These are phyloP conservation scores for Nyleta sp. DNA, from an alignment of 2,888 invertebrate genomes.

Conservation along the genomic window DNA sequence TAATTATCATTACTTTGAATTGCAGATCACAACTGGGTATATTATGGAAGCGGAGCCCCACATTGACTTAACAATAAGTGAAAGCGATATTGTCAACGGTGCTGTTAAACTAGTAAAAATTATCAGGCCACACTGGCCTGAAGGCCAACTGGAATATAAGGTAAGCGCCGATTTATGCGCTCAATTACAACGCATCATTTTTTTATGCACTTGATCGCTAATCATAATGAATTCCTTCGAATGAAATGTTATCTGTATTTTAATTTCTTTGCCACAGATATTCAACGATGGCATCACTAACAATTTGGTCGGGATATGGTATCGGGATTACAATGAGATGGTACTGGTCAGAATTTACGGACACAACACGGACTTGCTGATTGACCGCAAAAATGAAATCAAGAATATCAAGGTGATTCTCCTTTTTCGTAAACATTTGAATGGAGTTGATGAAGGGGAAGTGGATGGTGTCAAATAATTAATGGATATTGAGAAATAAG, in stretches of 20 bases:
- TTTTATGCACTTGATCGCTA: no score
- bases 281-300: conserved; percentile 98
- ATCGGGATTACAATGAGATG: conserved; percentile 85
- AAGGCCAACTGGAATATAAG: conserved; percentile 87
- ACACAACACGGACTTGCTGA: conserved; percentile 95
- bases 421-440: no score
- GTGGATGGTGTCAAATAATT: no score
- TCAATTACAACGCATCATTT: no score
- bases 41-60: conserved; percentile 75
- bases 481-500: no score
- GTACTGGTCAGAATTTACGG: conserved; percentile 96
- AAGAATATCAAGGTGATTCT: conserved; percentile 81
- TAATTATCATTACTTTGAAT: no score
- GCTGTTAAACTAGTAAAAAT: conserved; percentile 87
- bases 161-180: conserved; percentile 81
- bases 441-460: no score
- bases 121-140: conserved; percentile 89
- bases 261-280: no score
- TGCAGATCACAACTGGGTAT: conserved; percentile 18
- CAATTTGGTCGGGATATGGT: conserved; percentile 89
- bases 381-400: conserved; percentile 93
- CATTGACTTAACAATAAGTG: conserved; percentile 86
- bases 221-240: no score
- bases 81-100: conserved; percentile 87
- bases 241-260: no score